Evolutionary conservation across 1,140 invertebrate species (phyloP).

Genomic region (Bombus sibiricus): DNA sequence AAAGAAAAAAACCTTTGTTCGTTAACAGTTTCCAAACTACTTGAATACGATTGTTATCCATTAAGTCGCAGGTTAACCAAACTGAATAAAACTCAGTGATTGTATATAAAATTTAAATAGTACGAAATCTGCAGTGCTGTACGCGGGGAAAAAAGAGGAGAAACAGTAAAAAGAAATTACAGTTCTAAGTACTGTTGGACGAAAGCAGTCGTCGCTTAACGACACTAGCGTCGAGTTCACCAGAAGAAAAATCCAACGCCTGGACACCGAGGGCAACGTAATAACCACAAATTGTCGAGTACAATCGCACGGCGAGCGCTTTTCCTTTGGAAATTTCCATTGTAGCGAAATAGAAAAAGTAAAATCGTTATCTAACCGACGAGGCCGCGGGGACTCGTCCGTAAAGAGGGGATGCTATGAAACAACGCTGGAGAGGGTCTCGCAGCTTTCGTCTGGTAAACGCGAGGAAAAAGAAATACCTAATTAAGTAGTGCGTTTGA

Average conservation of each 20-base stretch:
- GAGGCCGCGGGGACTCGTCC: background rate
- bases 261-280: constrained; percentile 11
- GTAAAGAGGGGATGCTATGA: background rate
- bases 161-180: background rate
- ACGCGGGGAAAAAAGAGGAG: background rate
- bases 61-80: background rate
- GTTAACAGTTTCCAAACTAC: background rate
- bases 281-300: constrained; percentile 30
- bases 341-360: background rate
- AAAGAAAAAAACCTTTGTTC: background rate
- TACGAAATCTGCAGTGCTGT: background rate
- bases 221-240: background rate
- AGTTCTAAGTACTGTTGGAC: background rate
- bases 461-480: constrained; percentile 6
- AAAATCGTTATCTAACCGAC: constrained; percentile 16
- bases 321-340: constrained; percentile 5
- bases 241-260: constrained; percentile 2
- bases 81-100: background rate
- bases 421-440: background rate
- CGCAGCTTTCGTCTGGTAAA: background rate
- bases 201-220: background rate
- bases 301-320: background rate
- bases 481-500: constrained; percentile 30
- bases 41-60: background rate
- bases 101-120: background rate